These are phyloP conservation scores for Andricus grossulariae DNA, from an alignment of 1,140 invertebrate genomes.

Conservation along the genomic window DNA sequence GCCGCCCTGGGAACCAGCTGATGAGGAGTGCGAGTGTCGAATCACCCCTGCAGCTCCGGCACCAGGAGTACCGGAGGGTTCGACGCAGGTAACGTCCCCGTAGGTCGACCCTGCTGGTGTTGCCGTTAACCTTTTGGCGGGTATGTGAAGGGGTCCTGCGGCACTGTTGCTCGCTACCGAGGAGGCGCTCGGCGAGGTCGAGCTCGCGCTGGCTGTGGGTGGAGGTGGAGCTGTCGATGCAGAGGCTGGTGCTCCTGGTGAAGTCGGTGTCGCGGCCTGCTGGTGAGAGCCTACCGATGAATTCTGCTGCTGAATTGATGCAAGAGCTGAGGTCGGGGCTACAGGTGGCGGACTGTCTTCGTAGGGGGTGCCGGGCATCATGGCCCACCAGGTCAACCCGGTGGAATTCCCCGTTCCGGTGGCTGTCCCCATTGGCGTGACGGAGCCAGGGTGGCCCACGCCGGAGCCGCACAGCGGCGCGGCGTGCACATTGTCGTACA, in stretches of 20 bases:
- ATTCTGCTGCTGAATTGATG: conserved; percentile 74
- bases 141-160: conserved; percentile 86
- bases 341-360: conserved; percentile 84
- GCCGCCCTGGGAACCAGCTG: conserved; percentile 79
- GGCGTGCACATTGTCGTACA: conserved; percentile 86
- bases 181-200: conserved; percentile 82
- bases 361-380: conserved; percentile 87
- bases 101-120: conserved; percentile 73
- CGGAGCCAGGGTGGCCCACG: conserved; percentile 80
- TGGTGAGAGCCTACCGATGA: conserved; percentile 72
- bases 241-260: conserved; percentile 76
- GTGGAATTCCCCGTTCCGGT: conserved; percentile 85
- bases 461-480: conserved; percentile 81
- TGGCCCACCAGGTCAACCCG: conserved; percentile 88
- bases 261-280: conserved; percentile 73
- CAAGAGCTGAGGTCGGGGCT: conserved; percentile 75
- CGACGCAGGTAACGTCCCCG: conserved; percentile 79
- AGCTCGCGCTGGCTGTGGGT: conserved; percentile 78
- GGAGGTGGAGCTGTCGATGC: conserved; percentile 76
- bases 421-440: conserved; percentile 84
- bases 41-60: conserved; percentile 79
- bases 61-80: conserved; percentile 68
- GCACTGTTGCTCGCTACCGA: conserved; percentile 80
- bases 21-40: conserved; percentile 83
- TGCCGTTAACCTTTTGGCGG: conserved; percentile 83